phyloP scores from a whole-genome alignment of 2,113 vertebrate species.

The Leptosomus discolor region DNA sequence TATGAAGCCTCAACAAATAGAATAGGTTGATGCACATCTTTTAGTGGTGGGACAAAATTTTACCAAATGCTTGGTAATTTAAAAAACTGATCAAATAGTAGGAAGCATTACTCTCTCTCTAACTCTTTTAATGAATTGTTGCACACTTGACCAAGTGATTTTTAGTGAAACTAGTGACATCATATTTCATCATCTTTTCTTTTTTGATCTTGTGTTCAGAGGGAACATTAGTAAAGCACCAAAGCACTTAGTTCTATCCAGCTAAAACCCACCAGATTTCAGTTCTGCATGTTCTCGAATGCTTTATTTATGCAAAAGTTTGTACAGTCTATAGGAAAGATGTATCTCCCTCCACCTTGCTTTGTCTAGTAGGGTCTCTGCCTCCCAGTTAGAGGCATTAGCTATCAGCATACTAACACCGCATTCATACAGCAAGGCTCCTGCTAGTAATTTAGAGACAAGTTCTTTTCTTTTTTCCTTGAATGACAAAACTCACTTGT shows the following conservation, averaged over 20 bases:
- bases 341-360: neutral
- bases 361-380: neutral
- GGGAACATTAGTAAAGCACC: neutral
- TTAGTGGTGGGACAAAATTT: neutral
- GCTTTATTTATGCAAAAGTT: neutral
- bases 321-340: neutral
- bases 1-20: neutral
- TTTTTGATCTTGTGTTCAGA: neutral
- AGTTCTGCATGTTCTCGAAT: neutral
- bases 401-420: neutral
- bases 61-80: neutral
- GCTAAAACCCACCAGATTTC: neutral
- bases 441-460: neutral
- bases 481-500: neutral
- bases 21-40: neutral
- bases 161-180: neutral
- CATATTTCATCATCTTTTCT: neutral
- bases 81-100: neutral
- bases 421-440: neutral
- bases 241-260: neutral
- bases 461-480: rapidly evolving
- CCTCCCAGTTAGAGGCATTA: neutral
- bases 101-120: neutral
- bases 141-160: neutral
- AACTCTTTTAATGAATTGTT: neutral